Evolutionary conservation across 2,888 invertebrate genomes (phyloP).

Genomic region (Cryptops parisi): DNA sequence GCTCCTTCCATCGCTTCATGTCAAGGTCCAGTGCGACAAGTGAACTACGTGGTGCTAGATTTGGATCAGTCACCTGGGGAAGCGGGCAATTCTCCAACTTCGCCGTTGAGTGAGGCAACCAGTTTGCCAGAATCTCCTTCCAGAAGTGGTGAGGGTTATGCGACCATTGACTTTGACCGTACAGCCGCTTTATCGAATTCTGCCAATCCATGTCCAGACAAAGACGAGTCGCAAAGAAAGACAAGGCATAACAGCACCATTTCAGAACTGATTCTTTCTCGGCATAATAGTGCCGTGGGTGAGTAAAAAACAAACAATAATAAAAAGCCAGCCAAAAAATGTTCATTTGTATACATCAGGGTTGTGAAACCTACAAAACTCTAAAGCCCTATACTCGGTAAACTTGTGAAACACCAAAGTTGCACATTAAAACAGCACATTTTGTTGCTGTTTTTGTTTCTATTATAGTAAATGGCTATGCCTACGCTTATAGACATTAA

Average conservation of each 20-base stretch:
- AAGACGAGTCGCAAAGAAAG: constrained; percentile 33
- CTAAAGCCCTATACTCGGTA: no score
- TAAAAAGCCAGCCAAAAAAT: no score
- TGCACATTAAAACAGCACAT: no score
- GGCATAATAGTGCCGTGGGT: constrained; percentile 10
- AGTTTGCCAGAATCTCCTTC: constrained; percentile 35
- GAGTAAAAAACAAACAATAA: constrained; percentile 2
- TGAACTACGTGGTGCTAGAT: constrained; percentile 68
- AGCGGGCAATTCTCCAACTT: constrained; percentile 21
- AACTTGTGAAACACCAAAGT: no score
- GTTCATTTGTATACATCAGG: no score
- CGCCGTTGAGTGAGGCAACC: constrained; percentile 22
- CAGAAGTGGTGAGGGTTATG: constrained; percentile 44
- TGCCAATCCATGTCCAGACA: constrained; percentile 51
- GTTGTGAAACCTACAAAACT: no score
- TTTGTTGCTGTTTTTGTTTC: no score
- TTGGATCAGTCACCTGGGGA: constrained; percentile 37
- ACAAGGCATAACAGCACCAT: constrained; percentile 17
- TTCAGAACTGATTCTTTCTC: constrained; percentile 5
- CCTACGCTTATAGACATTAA: no score
- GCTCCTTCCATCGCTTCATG: constrained; percentile 26
- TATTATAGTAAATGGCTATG: no score
- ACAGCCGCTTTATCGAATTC: constrained; percentile 77
- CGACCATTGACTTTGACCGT: constrained; percentile 86
- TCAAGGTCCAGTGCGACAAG: constrained; percentile 35